Base-by-base conservation (phyloP, 2,888 invertebrate genomes). In the Cylloceria caligata region DNA sequence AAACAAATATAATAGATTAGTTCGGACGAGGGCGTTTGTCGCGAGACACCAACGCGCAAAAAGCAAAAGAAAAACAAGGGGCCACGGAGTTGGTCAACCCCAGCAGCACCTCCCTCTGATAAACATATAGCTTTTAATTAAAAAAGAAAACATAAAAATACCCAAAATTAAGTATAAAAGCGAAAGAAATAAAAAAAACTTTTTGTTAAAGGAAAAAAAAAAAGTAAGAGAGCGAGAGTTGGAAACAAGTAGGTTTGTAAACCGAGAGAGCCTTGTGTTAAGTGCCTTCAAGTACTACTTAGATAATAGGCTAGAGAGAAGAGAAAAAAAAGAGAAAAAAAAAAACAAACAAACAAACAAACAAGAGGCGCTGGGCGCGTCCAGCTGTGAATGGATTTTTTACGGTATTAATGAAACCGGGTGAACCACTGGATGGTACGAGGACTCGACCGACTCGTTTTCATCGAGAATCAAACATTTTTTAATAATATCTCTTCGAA, bases 281-380 rank as follows among this genome's bases (percentile, higher is more conserved):
- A 92, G 92, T 92, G 92, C 92, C 92, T 92, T 92, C 88, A 92
- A 92, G 88, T 92, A 92, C 90, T 91, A 91, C 86, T 91, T 92
- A 92, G 91, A 92, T 88, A 90, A 91, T 92, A 92, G 91, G 88
- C 88, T 91, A 90, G 88, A 88, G 71, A 83, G 80, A 74, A 80
- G 83, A 75, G 71, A 75, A 72, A 82, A 75, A 72, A 71, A 71
- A 39, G n/a, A n/a, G 67, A 47, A 72, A 42, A 65, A n/a, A n/a
- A n/a, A n/a, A n/a, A n/a, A n/a, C n/a, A n/a, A n/a, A n/a, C n/a
- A n/a, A n/a, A n/a, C n/a, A 78, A 67, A 69, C 78, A 65, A 86
- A 80, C 81, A 89, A 87, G 92, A 92, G 92, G 92, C 92, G 92
- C 92, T 92, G 92, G 90, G 92, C 89, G 89, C 89, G 86, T 90